Evolutionary conservation across 1,140 invertebrate genomes (phyloP).

Genomic region (Drosophila tristis): DNA sequence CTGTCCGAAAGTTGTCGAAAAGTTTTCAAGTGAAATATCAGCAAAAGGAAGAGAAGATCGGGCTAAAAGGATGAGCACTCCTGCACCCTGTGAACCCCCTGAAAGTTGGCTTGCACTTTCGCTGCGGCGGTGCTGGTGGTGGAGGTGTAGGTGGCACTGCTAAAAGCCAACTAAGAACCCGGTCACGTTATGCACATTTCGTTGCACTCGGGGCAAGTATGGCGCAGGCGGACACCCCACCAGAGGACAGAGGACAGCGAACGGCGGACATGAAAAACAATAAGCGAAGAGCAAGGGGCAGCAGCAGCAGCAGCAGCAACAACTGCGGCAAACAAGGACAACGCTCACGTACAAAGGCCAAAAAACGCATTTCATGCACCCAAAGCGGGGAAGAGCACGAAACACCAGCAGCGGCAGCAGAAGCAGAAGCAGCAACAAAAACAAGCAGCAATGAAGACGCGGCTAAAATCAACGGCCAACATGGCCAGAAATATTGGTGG

Average conservation of each 20-base stretch:
- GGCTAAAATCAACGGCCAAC: slow-evolving; percentile 68
- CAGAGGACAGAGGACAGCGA: not conserved
- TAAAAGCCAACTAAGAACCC: slow-evolving; percentile 78
- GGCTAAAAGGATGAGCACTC: slow-evolving; percentile 7
- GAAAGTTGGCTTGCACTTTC: slow-evolving; percentile 34
- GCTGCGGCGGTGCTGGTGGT: not conserved
- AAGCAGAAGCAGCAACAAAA: slow-evolving; percentile 23
- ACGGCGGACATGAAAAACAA: slow-evolving; percentile 49
- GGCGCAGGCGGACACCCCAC: slow-evolving; percentile 13
- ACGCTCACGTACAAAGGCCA: slow-evolving; percentile 75
- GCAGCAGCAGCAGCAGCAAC: slow-evolving; percentile 13
- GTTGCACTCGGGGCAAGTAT: slow-evolving; percentile 60
- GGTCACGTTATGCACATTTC: slow-evolving; percentile 81
- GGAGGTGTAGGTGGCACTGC: not conserved
- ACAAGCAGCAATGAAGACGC: slow-evolving; percentile 42
- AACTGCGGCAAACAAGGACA: slow-evolving; percentile 48
- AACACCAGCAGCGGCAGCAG: slow-evolving; percentile 21
- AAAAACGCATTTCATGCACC: slow-evolving; percentile 77
- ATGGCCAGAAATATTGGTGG: slow-evolving; percentile 78
- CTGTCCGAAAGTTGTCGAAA: slow-evolving; percentile 79
- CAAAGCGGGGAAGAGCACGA: slow-evolving; percentile 22
- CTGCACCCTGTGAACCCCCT: slow-evolving; percentile 43
- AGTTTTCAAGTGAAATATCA: slow-evolving; percentile 78
- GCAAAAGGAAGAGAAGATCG: slow-evolving; percentile 3
- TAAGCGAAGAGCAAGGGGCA: slow-evolving; percentile 28